Base-by-base conservation (phyloP, 2,888 invertebrate species). In the Nephrocerus scutellatus region DNA sequence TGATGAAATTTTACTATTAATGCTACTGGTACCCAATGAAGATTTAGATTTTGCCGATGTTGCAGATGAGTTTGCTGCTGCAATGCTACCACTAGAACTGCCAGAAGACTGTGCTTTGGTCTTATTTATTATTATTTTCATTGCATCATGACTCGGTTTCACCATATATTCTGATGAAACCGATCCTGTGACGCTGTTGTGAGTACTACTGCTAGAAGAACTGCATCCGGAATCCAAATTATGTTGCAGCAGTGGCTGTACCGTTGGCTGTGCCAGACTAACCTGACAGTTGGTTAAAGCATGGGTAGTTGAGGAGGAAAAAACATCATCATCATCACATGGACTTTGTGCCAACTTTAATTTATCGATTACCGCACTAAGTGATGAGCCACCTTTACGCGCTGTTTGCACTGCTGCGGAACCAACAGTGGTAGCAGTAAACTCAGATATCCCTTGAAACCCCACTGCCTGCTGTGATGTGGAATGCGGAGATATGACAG, bases 61-160 rank as follows among this genome's bases (percentile, higher is more conserved):
- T 22, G 10, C 10, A 9, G 10, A 9, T 22, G 23, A 6, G 23
- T 24, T 37, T 7, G 19, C 13, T 6, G 10, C 23, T 40, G 42
- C 48, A 24, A 38, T 36, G 13, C 43, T 18, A 19, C 25, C 40
- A 18, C 36, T 41, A 23, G 33, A 35, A 8, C 38, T 40, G 32
- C 40, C 21, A 29, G 37, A 22, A 22, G 50, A 39, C 36, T 84
- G 83, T 15, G 79, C 77, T 55, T 83, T 74, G 1, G 90, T 88
- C 70, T 91, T 91, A 57, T 90, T 91, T 18, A 91, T 89, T 3
- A 89, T 92, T 37, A 92, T 77, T 65, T 91, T 92, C 71, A 92
- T 86, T 4, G 89, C 89, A 53, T 89, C 89, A 31, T 64, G 60
- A 59, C 88, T 87, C 13, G 84, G 84, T 59, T 90, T 91, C 1